Conservation (phyloP, 2,113 vertebrate species). For the Amia ocellicauda region DNA sequence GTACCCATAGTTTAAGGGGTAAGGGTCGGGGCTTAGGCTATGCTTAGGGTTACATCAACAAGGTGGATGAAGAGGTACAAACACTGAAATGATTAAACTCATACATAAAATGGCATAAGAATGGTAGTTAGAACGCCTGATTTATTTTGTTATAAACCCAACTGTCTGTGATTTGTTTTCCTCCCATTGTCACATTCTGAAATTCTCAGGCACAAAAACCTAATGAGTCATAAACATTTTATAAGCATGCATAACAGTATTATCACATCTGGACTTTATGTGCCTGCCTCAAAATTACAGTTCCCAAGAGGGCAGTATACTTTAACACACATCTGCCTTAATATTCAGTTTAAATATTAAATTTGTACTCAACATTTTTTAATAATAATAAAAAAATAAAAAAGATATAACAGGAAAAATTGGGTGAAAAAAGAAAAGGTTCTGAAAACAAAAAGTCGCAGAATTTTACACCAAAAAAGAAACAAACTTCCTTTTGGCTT, state of each 20-base stretch:
- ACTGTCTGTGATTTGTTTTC: conserved; percentile 11
- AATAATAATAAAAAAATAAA: too few species aligned
- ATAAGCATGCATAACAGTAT: conserved; percentile 46
- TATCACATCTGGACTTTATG: conserved; percentile 50
- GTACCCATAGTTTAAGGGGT: too few species aligned
- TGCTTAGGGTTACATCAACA: neutral
- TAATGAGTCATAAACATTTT: conserved; percentile 60
- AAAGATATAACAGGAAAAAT: too few species aligned
- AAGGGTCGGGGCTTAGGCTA: neutral
- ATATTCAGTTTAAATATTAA: too few species aligned
- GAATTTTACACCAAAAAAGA: too few species aligned
- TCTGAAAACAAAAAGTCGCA: too few species aligned
- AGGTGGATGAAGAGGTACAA: conserved; percentile 1
- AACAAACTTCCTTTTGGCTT: too few species aligned
- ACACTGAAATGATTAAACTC: conserved; percentile 30
- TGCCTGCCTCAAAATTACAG: conserved; percentile 26
- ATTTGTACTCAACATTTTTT: too few species aligned
- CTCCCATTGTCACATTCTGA: conserved; percentile 34
- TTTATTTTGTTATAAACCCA: conserved; percentile 23
- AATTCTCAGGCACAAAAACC: conserved; percentile 32
- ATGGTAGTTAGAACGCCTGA: conserved; percentile 17
- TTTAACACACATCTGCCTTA: too few species aligned
- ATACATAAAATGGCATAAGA: neutral
- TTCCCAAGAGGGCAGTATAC: conserved; percentile 34
- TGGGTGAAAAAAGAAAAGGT: too few species aligned